Evolutionary conservation across 2,113 vertebrate genomes (phyloP).

Genomic region (Lonchura striata): DNA sequence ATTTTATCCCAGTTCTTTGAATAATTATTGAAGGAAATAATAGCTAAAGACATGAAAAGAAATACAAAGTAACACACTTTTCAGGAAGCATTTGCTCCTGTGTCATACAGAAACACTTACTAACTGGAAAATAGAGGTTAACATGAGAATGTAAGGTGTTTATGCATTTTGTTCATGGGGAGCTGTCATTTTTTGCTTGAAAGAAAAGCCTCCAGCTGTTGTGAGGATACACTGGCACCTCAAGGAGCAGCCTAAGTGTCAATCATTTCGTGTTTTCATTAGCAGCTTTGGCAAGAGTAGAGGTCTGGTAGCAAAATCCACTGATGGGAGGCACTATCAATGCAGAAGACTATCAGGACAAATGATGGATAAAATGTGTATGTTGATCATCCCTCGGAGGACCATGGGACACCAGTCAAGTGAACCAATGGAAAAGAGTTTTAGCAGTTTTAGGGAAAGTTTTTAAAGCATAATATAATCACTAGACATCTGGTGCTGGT

Average conservation of each 20-base stretch:
- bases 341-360: not conserved
- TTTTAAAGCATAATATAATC: not conserved
- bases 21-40: not conserved
- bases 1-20: not conserved
- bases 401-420: not conserved
- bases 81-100: not conserved
- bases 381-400: not conserved
- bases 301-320: not conserved
- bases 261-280: not conserved
- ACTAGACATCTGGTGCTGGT: not conserved
- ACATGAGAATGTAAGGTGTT: not conserved
- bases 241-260: not conserved
- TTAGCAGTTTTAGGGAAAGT: not conserved
- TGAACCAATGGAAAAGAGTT: not conserved
- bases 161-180: not conserved
- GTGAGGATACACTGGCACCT: not conserved
- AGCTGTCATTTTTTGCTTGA: not conserved
- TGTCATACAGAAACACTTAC: not conserved
- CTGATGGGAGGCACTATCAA: not conserved
- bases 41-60: not conserved
- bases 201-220: not conserved
- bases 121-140: not conserved
- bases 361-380: fast-evolving
- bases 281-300: not conserved
- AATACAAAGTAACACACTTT: not conserved